Base-by-base conservation (phyloP, 2,888 invertebrate genomes). In the Osmoderma eremita region DNA sequence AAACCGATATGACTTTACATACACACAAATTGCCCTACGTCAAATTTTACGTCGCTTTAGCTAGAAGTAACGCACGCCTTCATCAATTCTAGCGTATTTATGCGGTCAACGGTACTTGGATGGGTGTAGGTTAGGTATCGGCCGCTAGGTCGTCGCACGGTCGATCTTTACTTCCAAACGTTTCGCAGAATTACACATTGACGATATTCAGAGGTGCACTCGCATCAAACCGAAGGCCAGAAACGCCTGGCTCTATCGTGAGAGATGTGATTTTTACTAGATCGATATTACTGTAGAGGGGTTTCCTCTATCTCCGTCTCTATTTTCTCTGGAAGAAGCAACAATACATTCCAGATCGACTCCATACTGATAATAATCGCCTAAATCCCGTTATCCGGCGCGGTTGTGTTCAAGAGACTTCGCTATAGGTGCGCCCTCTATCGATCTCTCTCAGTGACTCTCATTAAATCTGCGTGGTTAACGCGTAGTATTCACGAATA, bases 151-250 rank as follows among this genome's bases (percentile, higher is more conserved):
- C 42, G 42, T 12, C 17, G 1, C 13, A 17, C 30, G 30, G 30
- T 30, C 30, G 30, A 5, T 30, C 30, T 30, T 30, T 30, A 30
- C 30, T 30, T 30, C 30, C 30, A 30, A 10, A 1, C 3, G 17
- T 42, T 42, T 42, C 42, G 42, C 42, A 13, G 42, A 42, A 42
- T 42, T 42, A 42, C 42, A 42, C 42, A 42, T 42, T 42, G n/a
- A 13, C 42, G 17, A 15, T 15, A 42, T 15, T 13, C 3, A n/a
- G n/a, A 13, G 42, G 4, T 17, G 10, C 4, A 42, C 10, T 30
- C 30, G 30, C 10, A 30, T 30, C 30, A 30, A 30, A 30, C 10
- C 42, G 42, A 17, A 42, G n/a, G 42, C 15, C 13, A 13, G 42
- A 42, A 42, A 17, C 42, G n/a, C n/a, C n/a, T n/a, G n/a, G n/a